Evolutionary conservation across 2,113 vertebrate species (phyloP).

Genomic region (Hemicordylus capensis): DNA sequence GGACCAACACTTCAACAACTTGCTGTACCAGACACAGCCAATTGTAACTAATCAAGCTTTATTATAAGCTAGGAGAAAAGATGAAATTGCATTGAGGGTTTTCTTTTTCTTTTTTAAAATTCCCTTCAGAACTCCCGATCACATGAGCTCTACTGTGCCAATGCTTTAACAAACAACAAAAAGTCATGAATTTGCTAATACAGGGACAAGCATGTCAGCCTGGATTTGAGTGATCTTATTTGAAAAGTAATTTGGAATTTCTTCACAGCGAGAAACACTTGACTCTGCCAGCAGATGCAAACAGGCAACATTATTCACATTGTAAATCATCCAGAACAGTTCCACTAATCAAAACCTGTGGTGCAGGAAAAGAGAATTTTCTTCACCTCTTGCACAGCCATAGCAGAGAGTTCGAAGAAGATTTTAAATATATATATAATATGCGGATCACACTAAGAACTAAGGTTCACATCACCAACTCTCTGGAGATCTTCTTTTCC

Average conservation of each 20-base stretch:
- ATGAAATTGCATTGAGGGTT: slow-evolving; percentile 41
- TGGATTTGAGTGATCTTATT: slow-evolving; percentile 58
- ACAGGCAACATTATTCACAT: slow-evolving; percentile 26
- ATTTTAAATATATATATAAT: neutral
- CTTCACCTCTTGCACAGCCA: slow-evolving; percentile 25
- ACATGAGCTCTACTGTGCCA: slow-evolving; percentile 13
- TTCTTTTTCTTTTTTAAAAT: slow-evolving; percentile 26
- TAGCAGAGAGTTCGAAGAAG: neutral
- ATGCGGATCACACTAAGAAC: slow-evolving; percentile 16
- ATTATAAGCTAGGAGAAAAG: slow-evolving; percentile 28
- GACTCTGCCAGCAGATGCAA: slow-evolving; percentile 46
- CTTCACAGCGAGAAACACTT: slow-evolving; percentile 66
- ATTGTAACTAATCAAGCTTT: slow-evolving; percentile 23
- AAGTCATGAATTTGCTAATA: slow-evolving; percentile 51
- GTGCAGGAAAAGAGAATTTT: slow-evolving; percentile 51
- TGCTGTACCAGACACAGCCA: slow-evolving; percentile 1
- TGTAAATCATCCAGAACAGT: slow-evolving; percentile 66
- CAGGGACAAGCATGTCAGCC: slow-evolving; percentile 52
- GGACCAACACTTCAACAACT: neutral
- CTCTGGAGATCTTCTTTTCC: neutral
- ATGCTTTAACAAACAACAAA: slow-evolving; percentile 36
- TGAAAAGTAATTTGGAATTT: slow-evolving; percentile 65
- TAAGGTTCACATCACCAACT: neutral
- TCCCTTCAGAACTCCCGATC: slow-evolving; percentile 55
- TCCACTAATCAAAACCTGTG: slow-evolving; percentile 48